Conservation (phyloP, 2,113 vertebrate species). For the Pitta sordida region DNA sequence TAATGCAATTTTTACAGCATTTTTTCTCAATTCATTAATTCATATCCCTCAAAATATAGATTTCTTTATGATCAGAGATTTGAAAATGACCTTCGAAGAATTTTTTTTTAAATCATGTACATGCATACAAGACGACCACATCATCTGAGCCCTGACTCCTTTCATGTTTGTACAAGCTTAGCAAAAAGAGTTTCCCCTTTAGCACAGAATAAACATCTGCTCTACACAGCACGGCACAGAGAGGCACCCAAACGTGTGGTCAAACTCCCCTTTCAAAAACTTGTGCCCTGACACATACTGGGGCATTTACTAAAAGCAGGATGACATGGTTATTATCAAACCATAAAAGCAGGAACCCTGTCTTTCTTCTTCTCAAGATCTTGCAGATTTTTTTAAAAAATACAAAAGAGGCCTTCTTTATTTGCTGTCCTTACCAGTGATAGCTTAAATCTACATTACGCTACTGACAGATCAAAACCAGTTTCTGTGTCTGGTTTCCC, state of each 20-base stretch:
- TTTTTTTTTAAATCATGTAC: conserved; percentile 74
- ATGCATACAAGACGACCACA: conserved; percentile 81
- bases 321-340: conserved; percentile 86
- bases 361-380: conserved; percentile 83
- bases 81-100: conserved; percentile 74
- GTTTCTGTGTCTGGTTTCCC: conserved; percentile 77
- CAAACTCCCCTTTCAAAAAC: conserved; percentile 85
- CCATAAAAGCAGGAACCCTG: conserved; percentile 80
- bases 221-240: conserved; percentile 82
- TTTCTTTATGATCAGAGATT: conserved; percentile 71
- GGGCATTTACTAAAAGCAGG: conserved; percentile 84
- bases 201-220: conserved; percentile 90
- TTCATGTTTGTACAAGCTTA: conserved; percentile 85
- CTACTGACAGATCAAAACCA: conserved; percentile 85
- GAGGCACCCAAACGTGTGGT: conserved; percentile 81
- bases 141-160: conserved; percentile 85
- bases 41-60: conserved; percentile 69
- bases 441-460: conserved; percentile 85
- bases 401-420: conserved; percentile 81
- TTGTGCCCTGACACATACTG: conserved; percentile 80
- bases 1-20: conserved; percentile 78
- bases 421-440: conserved; percentile 80
- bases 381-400: conserved; percentile 77
- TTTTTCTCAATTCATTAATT: conserved; percentile 75
- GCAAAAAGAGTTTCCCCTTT: conserved; percentile 85